phyloP scores from a whole-genome alignment of 2,797 vertebrate species.

The Characodon lateralis region DNA sequence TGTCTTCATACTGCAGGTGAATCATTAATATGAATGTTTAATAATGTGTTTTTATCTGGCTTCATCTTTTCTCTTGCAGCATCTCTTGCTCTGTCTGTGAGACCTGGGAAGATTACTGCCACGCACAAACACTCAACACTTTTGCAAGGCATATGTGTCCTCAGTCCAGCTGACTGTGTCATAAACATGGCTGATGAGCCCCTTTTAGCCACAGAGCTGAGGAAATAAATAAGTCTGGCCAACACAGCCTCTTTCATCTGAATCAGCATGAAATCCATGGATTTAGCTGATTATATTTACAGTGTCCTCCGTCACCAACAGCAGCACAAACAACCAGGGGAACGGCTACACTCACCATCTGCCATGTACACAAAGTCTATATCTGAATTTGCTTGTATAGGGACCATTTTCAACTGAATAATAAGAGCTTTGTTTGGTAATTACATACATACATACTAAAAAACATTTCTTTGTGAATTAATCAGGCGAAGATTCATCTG shows the following conservation, averaged over 20 bases:
- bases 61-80: slow-evolving; percentile 31
- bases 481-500: slow-evolving; percentile 9
- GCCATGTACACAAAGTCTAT: slow-evolving; percentile 12
- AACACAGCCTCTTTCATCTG: slow-evolving; percentile 52
- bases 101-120: slow-evolving; percentile 41
- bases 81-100: slow-evolving; percentile 14
- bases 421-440: slow-evolving; percentile 17
- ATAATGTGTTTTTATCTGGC: slow-evolving; percentile 48
- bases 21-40: slow-evolving; percentile 39
- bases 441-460: slow-evolving; percentile 3
- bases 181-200: slow-evolving; percentile 62
- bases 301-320: slow-evolving; percentile 60
- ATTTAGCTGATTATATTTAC: slow-evolving; percentile 65
- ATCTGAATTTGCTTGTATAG: slow-evolving; percentile 26
- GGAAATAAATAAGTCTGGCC: slow-evolving; percentile 58
- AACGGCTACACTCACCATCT: slow-evolving; percentile 56
- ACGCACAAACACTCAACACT: slow-evolving; percentile 45
- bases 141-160: slow-evolving; percentile 64
- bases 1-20: slow-evolving; percentile 38
- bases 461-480: slow-evolving; percentile 26
- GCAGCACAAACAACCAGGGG: slow-evolving; percentile 56
- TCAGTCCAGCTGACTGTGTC: slow-evolving; percentile 63
- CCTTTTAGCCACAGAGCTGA: slow-evolving; percentile 59
- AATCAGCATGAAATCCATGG: slow-evolving; percentile 66
- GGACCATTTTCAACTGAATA: slow-evolving; percentile 30